phyloP scores from a whole-genome alignment of 2,113 vertebrate genomes.

The Odobenus rosmarus region DNA sequence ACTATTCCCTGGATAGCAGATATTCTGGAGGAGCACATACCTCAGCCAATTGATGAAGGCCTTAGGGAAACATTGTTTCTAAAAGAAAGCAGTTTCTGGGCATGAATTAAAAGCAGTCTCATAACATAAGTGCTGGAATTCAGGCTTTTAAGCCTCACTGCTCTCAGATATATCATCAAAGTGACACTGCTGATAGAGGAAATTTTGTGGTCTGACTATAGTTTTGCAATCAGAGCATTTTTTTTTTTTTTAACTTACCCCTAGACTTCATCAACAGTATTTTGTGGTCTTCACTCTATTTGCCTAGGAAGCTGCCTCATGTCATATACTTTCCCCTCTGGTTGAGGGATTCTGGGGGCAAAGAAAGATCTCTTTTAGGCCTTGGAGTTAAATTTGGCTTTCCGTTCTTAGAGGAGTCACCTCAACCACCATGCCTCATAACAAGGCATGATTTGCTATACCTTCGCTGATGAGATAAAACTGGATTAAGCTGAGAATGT shows the following conservation, averaged over 20 bases:
- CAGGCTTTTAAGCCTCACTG: conserved; percentile 38
- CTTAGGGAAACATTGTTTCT: conserved; percentile 36
- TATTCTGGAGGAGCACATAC: neutral
- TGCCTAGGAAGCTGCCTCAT: neutral
- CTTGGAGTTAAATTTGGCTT: neutral
- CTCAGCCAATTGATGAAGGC: neutral
- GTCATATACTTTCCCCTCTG: neutral
- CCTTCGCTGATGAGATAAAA: neutral
- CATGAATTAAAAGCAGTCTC: conserved; percentile 56
- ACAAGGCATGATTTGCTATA: neutral
- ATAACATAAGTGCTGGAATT: conserved; percentile 27
- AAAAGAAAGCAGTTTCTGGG: neutral
- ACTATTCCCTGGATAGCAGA: neutral
- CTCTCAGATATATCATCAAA: neutral
- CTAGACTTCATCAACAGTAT: neutral
- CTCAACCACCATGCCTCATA: neutral
- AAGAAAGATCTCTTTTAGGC: neutral
- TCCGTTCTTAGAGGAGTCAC: neutral
- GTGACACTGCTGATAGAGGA: neutral
- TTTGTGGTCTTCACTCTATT: neutral
- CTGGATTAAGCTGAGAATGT: neutral
- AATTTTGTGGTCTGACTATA: neutral
- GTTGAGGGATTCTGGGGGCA: neutral
- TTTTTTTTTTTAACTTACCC: neutral
- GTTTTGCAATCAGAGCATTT: neutral